Evolutionary conservation across 2,888 invertebrate genomes (phyloP), one percentile per base, ranked within the genome.

Genomic region (Papilio demoleus): DNA sequence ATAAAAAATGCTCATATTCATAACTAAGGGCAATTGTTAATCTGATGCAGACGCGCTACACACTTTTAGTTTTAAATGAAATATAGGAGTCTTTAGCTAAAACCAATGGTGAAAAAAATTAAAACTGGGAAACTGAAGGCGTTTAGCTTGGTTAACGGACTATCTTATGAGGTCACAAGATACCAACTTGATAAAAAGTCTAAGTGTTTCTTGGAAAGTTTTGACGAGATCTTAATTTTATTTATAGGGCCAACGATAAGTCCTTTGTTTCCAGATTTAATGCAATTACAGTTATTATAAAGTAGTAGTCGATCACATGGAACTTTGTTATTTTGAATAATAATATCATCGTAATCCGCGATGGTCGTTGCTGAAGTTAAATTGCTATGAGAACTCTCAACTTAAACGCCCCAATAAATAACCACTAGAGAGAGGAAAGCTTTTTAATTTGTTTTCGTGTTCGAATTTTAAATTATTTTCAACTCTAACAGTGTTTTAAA

Each of bases 341-440:
- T 53, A 27, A 56, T 56, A 31, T 56, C 24, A 56, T 31, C 53
- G 9, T 31, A 56, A 56, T 31, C 53, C 53, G n/a, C 53, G 53
- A 9, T 31, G 53, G 31, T 56, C 31, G 53, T 17, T 27, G 53
- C 31, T n/a, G 11, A 56, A 56, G 53, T 56, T 56, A 31, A 56
- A 56, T 31, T 56, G 53, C 53, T 56, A 56, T 56, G 53, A 56
- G 53, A 56, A 56, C 53, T 56, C 53, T 31, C 53, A 9, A 24
- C 53, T 56, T 56, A 31, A 31, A 56, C 53, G 53, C 53, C 31
- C n/a, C 53, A 56, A 56, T 56, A 56, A 56, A 56, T 56, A 56
- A 56, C 53, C 53, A 56, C 53, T 56, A 31, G 11, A 56, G 53
- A 56, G 53, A 31, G 53, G 53, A 56, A 56, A 31, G 17, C 14